phyloP scores from a whole-genome alignment of 2,888 invertebrate species.

The Orchesella flavescens region DNA sequence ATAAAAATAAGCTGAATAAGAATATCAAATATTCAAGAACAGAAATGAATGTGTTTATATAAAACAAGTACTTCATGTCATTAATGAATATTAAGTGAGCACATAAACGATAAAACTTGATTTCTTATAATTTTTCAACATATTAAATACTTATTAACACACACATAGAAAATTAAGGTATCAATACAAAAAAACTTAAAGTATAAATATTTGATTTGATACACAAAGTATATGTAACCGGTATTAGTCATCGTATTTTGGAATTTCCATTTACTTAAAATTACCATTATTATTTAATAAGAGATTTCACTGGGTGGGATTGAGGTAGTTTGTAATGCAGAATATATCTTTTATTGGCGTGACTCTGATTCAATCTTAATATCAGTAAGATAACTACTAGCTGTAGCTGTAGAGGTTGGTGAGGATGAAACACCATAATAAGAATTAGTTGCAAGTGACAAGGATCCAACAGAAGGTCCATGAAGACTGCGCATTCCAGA shows the following conservation, averaged over 20 bases:
- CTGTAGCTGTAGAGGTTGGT: slow-evolving; percentile 61
- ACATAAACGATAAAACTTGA: slow-evolving; percentile 4
- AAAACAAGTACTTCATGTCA: slow-evolving; percentile 45
- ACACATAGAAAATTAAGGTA: too few species aligned
- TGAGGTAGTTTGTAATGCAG: background rate
- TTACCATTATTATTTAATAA: too few species aligned
- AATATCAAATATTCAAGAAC: slow-evolving; percentile 23
- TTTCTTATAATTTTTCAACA: background rate
- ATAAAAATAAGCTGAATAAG: too few species aligned
- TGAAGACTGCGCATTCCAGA: slow-evolving; percentile 68
- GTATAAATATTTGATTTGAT: too few species aligned
- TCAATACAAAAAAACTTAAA: too few species aligned
- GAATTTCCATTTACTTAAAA: too few species aligned
- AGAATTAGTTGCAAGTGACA: slow-evolving; percentile 72
- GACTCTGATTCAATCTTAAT: slow-evolving; percentile 69
- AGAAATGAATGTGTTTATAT: too few species aligned
- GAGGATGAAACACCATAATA: slow-evolving; percentile 44
- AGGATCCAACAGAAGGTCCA: slow-evolving; percentile 68
- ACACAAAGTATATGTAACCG: too few species aligned
- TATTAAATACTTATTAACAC: background rate
- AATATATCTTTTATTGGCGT: slow-evolving; percentile 27
- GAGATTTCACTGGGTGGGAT: background rate
- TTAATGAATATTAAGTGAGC: too few species aligned
- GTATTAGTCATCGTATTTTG: too few species aligned
- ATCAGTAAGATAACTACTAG: slow-evolving; percentile 61